Evolutionary conservation across 2,888 invertebrate genomes (phyloP).

Genomic region (Lepeophtheirus nordmannii): DNA sequence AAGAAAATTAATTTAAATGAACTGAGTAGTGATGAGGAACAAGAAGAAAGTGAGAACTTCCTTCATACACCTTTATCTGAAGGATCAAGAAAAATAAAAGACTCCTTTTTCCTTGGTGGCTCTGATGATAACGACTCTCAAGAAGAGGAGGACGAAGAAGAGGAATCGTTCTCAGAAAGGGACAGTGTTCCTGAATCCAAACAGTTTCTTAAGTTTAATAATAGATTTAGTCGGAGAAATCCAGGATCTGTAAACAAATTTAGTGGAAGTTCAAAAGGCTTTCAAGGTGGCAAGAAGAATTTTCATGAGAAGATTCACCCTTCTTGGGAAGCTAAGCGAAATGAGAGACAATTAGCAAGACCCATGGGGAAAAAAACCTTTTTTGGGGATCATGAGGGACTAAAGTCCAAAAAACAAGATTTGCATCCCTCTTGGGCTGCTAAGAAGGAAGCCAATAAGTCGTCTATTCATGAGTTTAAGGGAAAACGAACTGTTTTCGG

Average conservation of each 20-base stretch:
- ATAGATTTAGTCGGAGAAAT: no score
- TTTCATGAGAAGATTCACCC: not conserved
- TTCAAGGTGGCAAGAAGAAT: no score
- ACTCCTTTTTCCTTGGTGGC: conserved; percentile 15
- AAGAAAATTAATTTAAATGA: conserved; percentile 7
- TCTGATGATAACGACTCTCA: conserved; percentile 1
- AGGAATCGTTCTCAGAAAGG: not conserved
- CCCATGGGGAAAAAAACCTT: not conserved
- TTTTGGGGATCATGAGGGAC: not conserved
- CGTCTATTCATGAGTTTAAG: not conserved
- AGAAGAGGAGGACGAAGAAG: not conserved
- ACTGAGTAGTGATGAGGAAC: not conserved
- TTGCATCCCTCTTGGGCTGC: conserved; percentile 22
- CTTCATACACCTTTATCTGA: not conserved
- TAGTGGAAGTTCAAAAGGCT: no score
- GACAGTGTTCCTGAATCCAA: not conserved
- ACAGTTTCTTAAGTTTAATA: not conserved
- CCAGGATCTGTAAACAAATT: no score
- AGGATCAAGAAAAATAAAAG: conserved; percentile 1
- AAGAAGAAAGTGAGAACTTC: not conserved
- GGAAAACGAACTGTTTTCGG: not conserved
- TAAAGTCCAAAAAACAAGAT: not conserved
- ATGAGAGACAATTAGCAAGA: not conserved
- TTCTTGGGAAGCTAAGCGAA: conserved; percentile 19
- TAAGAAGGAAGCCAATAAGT: conserved; percentile 15